These are phyloP conservation scores for Paralichthys olivaceus DNA, from an alignment of 2,113 vertebrate genomes.

Conservation along the genomic window DNA sequence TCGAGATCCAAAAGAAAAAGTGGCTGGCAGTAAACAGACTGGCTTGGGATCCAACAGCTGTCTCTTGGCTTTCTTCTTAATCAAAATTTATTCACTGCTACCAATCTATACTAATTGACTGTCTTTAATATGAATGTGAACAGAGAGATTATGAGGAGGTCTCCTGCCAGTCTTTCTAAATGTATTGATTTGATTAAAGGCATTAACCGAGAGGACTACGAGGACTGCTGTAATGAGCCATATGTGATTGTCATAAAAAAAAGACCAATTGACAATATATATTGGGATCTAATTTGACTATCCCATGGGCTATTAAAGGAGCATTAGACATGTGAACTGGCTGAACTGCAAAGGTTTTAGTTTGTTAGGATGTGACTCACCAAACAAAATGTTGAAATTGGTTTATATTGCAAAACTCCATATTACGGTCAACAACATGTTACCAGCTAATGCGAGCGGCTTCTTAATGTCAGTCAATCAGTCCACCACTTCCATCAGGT, in stretches of 20 bases:
- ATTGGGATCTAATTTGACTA: conserved; percentile 1
- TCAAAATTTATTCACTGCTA: conserved; percentile 49
- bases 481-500: too few species aligned
- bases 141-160: conserved; percentile 36
- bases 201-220: background rate
- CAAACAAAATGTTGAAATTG: background rate
- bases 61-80: conserved; percentile 49
- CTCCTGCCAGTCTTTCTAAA: conserved; percentile 22
- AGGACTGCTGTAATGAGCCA: background rate
- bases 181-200: conserved; percentile 8
- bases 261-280: background rate
- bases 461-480: too few species aligned
- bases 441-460: too few species aligned
- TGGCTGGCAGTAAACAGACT: conserved; percentile 47
- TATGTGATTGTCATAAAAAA: conserved; percentile 10
- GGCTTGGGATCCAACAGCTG: conserved; percentile 31
- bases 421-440: background rate
- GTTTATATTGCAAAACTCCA: background rate
- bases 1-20: conserved; percentile 37
- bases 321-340: background rate
- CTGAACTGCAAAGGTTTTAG: background rate
- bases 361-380: background rate
- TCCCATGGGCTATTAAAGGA: background rate
- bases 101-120: conserved; percentile 52
- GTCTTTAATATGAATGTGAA: conserved; percentile 44